These are phyloP conservation scores for Ostrea edulis DNA, from an alignment of 1,140 invertebrate species.

Conservation along the genomic window DNA sequence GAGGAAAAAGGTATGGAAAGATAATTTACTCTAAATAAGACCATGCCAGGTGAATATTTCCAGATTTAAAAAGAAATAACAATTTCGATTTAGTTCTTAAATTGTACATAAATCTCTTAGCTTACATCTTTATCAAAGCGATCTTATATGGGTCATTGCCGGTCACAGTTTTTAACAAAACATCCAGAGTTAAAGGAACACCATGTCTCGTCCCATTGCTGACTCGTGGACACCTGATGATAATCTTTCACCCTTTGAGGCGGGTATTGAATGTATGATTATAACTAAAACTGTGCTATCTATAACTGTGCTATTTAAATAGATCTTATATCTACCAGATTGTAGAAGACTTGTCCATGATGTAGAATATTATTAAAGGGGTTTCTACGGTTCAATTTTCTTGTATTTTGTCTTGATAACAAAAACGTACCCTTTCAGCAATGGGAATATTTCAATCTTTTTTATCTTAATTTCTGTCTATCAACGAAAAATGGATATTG, in stretches of 20 bases:
- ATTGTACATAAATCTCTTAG: no score
- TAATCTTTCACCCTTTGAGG: slow-evolving; percentile 9
- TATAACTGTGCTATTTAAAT: neutral
- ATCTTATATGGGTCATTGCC: neutral
- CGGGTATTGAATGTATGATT: slow-evolving; percentile 3
- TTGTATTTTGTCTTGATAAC: neutral
- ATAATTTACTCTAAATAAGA: no score
- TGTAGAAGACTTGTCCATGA: neutral
- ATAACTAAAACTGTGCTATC: neutral
- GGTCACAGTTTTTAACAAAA: neutral
- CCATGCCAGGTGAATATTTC: no score
- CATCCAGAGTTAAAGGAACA: neutral
- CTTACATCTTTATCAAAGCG: neutral
- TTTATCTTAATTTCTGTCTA: neutral
- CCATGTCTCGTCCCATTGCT: neutral
- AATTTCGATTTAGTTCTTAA: no score
- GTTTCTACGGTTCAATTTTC: neutral
- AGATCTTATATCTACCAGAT: neutral
- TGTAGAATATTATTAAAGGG: neutral
- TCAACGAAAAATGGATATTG: neutral
- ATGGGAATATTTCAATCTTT: neutral
- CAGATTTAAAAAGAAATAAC: no score
- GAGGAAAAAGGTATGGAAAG: no score
- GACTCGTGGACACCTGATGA: slow-evolving; percentile 1
- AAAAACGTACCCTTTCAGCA: neutral